These are phyloP conservation scores for Hyposoter dolosus DNA, from an alignment of 2,888 invertebrate genomes.

Conservation along the genomic window DNA sequence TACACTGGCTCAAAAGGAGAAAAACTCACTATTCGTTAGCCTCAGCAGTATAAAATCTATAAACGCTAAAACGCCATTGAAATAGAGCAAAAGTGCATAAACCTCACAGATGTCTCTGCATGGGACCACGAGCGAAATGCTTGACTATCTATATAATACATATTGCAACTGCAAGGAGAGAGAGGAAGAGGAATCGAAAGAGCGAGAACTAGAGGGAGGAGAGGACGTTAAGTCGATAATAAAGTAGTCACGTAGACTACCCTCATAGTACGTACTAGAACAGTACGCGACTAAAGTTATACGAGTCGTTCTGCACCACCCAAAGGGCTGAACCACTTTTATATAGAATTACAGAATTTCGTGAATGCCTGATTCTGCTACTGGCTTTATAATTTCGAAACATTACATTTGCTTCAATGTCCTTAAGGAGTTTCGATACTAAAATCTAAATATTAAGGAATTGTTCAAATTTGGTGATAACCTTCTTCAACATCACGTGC, in stretches of 20 bases:
- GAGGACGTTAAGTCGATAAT: slow-evolving; percentile 66
- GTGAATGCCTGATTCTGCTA: neutral
- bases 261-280: slow-evolving; percentile 31
- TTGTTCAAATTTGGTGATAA: too few species aligned
- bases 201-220: slow-evolving; percentile 7
- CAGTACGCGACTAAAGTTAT: slow-evolving; percentile 24
- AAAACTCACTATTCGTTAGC: slow-evolving; percentile 30
- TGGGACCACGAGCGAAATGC: slow-evolving; percentile 7
- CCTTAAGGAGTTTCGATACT: too few species aligned
- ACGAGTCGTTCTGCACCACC: slow-evolving; percentile 28
- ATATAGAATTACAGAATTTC: neutral
- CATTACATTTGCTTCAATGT: neutral
- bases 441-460: too few species aligned
- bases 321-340: neutral
- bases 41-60: slow-evolving; percentile 6
- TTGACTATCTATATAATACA: slow-evolving; percentile 14
- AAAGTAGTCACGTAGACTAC: slow-evolving; percentile 67
- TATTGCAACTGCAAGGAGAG: slow-evolving; percentile 18
- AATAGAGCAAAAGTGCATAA: slow-evolving; percentile 18
- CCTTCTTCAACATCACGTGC: neutral
- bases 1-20: slow-evolving; percentile 22
- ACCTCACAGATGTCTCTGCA: slow-evolving; percentile 35
- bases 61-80: neutral
- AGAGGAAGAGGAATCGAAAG: slow-evolving; percentile 13
- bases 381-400: neutral